These are phyloP conservation scores for Hippoglossus hippoglossus DNA, from an alignment of 2,797 vertebrate genomes.

Conservation along the genomic window DNA sequence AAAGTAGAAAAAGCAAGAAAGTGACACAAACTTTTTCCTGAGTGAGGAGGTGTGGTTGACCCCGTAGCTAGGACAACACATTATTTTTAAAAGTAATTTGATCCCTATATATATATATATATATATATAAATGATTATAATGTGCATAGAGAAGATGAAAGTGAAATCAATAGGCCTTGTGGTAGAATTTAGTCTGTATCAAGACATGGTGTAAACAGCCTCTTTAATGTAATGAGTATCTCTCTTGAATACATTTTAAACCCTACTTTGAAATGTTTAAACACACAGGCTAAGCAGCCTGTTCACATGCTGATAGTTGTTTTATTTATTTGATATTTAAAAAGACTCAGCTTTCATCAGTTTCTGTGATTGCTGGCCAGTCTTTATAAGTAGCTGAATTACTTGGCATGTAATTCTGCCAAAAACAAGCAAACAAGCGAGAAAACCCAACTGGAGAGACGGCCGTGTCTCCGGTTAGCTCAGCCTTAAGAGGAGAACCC, in stretches of 20 bases:
- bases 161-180: neutral
- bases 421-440: neutral
- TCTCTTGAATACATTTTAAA: neutral
- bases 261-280: neutral
- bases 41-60: neutral
- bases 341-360: neutral
- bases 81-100: neutral
- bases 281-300: neutral
- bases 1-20: no score
- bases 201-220: neutral
- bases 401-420: neutral
- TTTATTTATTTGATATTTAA: neutral
- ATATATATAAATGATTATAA: neutral
- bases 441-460: neutral
- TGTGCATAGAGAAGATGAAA: neutral
- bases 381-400: neutral
- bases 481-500: neutral
- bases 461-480: neutral
- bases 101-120: neutral
- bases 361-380: neutral
- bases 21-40: neutral
- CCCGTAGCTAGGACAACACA: neutral
- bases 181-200: neutral
- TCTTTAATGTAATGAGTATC: neutral
- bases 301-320: neutral